Evolutionary conservation across 2,797 vertebrate genomes (phyloP).

Genomic region (Sebastes glaucus): DNA sequence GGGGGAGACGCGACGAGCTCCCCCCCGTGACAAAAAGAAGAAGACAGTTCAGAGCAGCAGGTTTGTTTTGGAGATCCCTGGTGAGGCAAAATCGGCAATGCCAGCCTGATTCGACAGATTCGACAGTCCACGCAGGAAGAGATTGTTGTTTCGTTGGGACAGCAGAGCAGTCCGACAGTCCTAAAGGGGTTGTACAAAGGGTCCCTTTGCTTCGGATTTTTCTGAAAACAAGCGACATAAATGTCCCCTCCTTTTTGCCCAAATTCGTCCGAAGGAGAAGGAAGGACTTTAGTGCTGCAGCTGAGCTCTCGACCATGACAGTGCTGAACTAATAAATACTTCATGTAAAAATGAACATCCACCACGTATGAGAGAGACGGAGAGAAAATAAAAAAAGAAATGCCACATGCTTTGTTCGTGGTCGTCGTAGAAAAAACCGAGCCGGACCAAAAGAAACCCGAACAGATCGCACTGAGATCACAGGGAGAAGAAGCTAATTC

Average conservation of each 20-base stretch:
- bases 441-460: conserved; percentile 22
- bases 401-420: conserved; percentile 61
- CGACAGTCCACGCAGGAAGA: conserved; percentile 40
- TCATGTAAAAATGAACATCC: conserved; percentile 85
- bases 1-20: conserved; percentile 42
- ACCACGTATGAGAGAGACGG: conserved; percentile 55
- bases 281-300: conserved; percentile 56
- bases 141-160: conserved; percentile 15
- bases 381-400: conserved; percentile 4
- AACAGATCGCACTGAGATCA: conserved; percentile 58
- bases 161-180: conserved; percentile 11
- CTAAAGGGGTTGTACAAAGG: conserved; percentile 36
- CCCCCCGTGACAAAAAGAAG: conserved; percentile 53
- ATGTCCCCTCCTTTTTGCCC: not conserved
- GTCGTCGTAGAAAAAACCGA: conserved; percentile 35
- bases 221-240: conserved; percentile 11
- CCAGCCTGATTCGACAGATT: conserved; percentile 55
- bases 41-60: conserved; percentile 78
- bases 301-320: conserved; percentile 62
- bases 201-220: conserved; percentile 16
- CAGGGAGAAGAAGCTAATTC: conserved; percentile 45
- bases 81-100: conserved; percentile 72
- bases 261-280: conserved; percentile 15
- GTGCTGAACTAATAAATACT: conserved; percentile 86
- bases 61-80: conserved; percentile 48